Base-by-base conservation (phyloP, 2,113 vertebrate species). In the Athene cunicularia region DNA sequence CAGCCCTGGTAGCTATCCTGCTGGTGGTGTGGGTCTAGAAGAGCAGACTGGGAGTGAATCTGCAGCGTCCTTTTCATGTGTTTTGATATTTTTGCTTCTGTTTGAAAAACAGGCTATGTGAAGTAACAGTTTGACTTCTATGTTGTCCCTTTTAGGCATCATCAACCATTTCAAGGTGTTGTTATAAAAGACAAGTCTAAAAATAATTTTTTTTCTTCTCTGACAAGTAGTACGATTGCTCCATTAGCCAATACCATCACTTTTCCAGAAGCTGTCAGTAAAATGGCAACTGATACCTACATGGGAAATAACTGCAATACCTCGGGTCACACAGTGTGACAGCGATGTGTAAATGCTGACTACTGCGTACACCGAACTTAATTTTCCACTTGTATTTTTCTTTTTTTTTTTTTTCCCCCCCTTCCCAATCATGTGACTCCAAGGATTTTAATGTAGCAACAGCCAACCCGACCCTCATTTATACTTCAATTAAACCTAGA, bases 211-310 rank as follows among this genome's bases (percentile, higher is more conserved):
- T 37, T 37, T 90, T 81, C 26, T 52, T 74, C 68, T 77, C 43
- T 74, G 68, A 93, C 64, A 95, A 96, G 67, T 30, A 59, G 74
- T 23, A 59, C 6, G 24, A 90, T 41, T 93, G 82, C 80, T 90
- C 86, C 80, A 45, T 92, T 94, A 96, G 79, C 79, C 90, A 88
- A 92, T 67, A 83, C 53, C 77, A 88, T 33, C 85, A 73, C 45
- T 84, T 30, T 63, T 80, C 47, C 49, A 80, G 87, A 79, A 88
- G 52, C 53, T 92, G 85, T 80, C 89, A 86, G 60, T 71, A 67
- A 88, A 95, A 92, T 21, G 43, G 75, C 75, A 95, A 64, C 88
- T 64, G 74, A 90, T 90, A 95, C 83, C 75, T 91, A 71, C 43
- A 49, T 1, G 52, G 63, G 75, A 97, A 88, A 93, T 74, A 80